Conservation (phyloP, 1,140 invertebrate species). For the Nylanderia fulva region DNA sequence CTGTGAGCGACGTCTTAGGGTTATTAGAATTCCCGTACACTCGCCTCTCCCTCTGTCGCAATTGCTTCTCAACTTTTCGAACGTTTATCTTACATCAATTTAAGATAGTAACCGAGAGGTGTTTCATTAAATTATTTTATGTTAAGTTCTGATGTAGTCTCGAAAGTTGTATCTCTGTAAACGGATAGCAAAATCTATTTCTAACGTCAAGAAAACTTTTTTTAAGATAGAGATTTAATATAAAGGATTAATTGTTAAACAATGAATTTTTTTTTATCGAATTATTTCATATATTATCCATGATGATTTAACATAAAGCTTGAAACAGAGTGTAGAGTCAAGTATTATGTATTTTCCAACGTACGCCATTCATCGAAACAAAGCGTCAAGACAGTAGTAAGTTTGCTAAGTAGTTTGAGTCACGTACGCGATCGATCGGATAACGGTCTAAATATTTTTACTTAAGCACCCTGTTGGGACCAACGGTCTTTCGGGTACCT, state of each 20-base stretch:
- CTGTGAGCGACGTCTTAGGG: constrained; percentile 64
- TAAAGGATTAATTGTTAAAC: not conserved
- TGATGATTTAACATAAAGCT: not conserved
- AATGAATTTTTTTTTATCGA: not conserved
- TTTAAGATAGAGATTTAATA: not conserved
- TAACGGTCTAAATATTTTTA: constrained; percentile 78
- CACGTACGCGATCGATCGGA: constrained; percentile 68
- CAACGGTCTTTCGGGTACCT: constrained; percentile 53
- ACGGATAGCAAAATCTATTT: not conserved
- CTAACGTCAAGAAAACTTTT: not conserved
- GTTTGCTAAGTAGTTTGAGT: constrained; percentile 62
- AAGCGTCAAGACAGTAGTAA: constrained; percentile 55
- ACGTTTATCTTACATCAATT: not conserved
- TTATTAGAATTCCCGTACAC: constrained; percentile 66
- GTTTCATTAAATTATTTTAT: not conserved
- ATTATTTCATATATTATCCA: not conserved
- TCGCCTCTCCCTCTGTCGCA: constrained; percentile 44
- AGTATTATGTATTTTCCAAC: constrained; percentile 26
- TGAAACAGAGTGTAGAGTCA: not conserved
- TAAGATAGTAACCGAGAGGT: not conserved
- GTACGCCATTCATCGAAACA: constrained; percentile 32
- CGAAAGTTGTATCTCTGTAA: not conserved
- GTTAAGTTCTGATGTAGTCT: not conserved
- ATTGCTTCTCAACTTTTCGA: constrained; percentile 21
- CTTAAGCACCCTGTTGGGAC: constrained; percentile 74